Evolutionary conservation across 2,797 vertebrate genomes (phyloP).

Genomic region (Chromobotia macracanthus): DNA sequence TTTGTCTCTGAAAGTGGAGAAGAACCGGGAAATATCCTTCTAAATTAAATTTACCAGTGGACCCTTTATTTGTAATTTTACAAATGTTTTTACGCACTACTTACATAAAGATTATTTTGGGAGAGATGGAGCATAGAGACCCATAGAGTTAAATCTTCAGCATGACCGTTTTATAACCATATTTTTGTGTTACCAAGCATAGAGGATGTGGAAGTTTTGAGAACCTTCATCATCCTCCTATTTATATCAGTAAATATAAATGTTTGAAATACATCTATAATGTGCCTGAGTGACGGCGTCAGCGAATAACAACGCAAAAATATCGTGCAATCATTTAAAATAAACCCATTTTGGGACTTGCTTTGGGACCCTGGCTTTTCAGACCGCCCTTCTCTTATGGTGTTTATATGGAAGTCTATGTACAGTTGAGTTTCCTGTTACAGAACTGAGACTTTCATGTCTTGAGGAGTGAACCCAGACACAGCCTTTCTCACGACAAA

Average conservation of each 20-base stretch:
- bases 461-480: slow-evolving; percentile 73
- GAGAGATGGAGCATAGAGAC: neutral
- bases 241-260: neutral
- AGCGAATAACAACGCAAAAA: neutral
- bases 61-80: neutral
- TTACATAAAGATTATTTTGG: neutral
- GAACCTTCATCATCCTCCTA: too few species aligned
- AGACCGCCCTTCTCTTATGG: slow-evolving; percentile 38
- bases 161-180: too few species aligned
- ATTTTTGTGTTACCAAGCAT: neutral
- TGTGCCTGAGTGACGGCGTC: neutral
- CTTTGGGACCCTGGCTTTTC: slow-evolving; percentile 3
- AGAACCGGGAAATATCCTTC: neutral
- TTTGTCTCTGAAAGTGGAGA: neutral
- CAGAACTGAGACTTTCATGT: slow-evolving; percentile 65
- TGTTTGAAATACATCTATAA: neutral
- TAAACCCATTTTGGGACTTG: neutral
- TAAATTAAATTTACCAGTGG: neutral
- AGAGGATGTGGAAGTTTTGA: neutral
- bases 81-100: neutral
- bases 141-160: too few species aligned
- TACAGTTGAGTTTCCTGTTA: slow-evolving; percentile 78
- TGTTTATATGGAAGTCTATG: slow-evolving; percentile 73
- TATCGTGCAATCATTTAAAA: neutral
- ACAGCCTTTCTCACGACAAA: slow-evolving; percentile 77